phyloP scores from a whole-genome alignment of 2,797 vertebrate genomes.

The Spheniscus humboldti region DNA sequence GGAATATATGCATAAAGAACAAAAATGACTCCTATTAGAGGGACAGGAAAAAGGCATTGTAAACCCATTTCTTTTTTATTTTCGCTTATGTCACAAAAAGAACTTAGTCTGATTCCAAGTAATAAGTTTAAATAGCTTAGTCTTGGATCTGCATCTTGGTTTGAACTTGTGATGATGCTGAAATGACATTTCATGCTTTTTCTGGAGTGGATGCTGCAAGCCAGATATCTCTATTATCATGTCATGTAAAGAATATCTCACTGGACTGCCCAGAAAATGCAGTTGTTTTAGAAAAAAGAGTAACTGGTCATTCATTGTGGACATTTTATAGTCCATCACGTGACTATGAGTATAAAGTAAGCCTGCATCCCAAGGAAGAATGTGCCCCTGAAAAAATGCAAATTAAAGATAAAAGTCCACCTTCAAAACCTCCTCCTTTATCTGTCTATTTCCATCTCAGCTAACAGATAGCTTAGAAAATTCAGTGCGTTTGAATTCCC shows the following conservation, averaged over 20 bases:
- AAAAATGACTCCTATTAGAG: neutral
- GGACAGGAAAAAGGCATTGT: neutral
- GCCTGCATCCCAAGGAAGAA: neutral
- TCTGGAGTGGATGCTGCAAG: neutral
- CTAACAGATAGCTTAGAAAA: neutral
- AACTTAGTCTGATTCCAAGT: neutral
- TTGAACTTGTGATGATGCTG: neutral
- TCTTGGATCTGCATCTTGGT: neutral
- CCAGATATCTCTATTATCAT: neutral
- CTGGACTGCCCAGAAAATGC: neutral
- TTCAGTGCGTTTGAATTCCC: neutral
- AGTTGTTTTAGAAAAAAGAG: neutral
- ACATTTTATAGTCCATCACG: neutral
- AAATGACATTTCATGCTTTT: neutral
- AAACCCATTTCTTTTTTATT: neutral
- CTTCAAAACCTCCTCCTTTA: neutral
- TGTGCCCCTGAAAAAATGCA: neutral
- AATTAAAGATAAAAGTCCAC: slow-evolving; percentile 7
- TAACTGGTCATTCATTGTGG: neutral
- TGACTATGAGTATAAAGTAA: neutral
- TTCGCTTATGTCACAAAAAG: neutral
- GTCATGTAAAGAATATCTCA: neutral
- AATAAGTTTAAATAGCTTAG: neutral
- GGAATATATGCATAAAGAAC: neutral
- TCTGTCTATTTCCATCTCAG: neutral